These are phyloP conservation scores for Spisula subtruncata DNA, from an alignment of 2,888 invertebrate genomes.

Conservation along the genomic window DNA sequence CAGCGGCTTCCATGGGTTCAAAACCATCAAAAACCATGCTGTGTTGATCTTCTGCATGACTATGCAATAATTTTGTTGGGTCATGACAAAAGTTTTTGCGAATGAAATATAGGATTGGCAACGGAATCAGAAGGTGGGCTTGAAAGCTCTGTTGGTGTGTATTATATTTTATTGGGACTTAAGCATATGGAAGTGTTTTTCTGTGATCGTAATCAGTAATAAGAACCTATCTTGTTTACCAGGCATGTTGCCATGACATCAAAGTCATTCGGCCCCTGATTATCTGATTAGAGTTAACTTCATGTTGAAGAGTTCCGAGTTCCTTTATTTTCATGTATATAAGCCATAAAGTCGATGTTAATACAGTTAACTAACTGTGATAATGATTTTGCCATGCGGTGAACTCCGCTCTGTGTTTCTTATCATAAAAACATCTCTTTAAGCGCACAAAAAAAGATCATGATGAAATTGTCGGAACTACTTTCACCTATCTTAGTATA, in stretches of 20 bases:
- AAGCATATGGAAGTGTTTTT: conserved; percentile 17
- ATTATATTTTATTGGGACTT: background rate
- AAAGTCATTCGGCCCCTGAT: conserved; percentile 18
- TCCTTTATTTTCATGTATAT: conserved; percentile 8
- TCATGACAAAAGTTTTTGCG: background rate
- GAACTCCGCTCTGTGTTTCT: background rate
- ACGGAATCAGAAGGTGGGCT: background rate
- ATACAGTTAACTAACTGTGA: conserved; percentile 13
- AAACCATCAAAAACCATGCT: background rate
- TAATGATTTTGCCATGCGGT: background rate
- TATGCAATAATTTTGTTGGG: background rate
- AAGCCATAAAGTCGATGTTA: conserved; percentile 12
- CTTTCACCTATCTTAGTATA: conserved; percentile 7
- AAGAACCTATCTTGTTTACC: background rate
- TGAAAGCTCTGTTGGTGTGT: background rate
- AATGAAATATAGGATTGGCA: conserved; percentile 5
- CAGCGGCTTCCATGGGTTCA: background rate
- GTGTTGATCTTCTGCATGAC: background rate
- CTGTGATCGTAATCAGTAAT: conserved; percentile 4
- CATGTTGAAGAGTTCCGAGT: background rate
- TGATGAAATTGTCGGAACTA: conserved; percentile 22
- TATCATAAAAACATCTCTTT: conserved; percentile 17
- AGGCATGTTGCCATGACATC: conserved; percentile 31
- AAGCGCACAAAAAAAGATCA: background rate
- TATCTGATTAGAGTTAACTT: conserved; percentile 12